Evolutionary conservation across 2,797 vertebrate species (phyloP), one percentile per base, ranked within the genome.

Genomic region (Cottoperca gobio): DNA sequence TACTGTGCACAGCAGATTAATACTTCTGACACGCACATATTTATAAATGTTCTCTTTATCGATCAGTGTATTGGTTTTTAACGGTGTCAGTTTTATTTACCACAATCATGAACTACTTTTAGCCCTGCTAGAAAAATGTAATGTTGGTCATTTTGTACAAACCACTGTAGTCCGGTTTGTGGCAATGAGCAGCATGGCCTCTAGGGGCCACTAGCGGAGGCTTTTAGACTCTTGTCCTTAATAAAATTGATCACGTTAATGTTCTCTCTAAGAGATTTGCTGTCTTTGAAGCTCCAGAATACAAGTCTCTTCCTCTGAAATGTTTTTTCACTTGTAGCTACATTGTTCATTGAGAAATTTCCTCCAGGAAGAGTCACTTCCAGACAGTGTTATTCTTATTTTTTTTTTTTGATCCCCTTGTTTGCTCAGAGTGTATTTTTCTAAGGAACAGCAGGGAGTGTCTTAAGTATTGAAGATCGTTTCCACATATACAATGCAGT

Each of bases 381-480:
- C 84, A 63, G 48, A 78, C 85, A 89, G 88, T 92, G 81, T 90
- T 90, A 33, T 76, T 84, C 19, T 48, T 62, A n/a, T 23, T 35
- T 76, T 74, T 37, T 61, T 54, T 43, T 76, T 70, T 76, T 9
- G 6, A 58, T 70, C 71, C 57, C 72, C 64, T 57, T 81, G 58
- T 86, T 89, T 80, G 79, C 80, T 79, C 77, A 71, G 52, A 72
- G 85, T 84, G 76, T 88, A 82, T 87, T 89, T 84, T 89, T 89
- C 70, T 88, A 85, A 86, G 78, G 81, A 87, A 85, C 84, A 82
- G 80, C 90, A 89, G 93, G 91, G 89, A 86, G 78, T 82, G 82
- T 90, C 73, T 82, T 35, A 64, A 86, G 88, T 91, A 85, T 92
- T 90, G 70, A 81, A 82, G 72, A 70, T 82, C 42, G 42, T 87